Evolutionary conservation across 2,797 vertebrate genomes (phyloP), one percentile per base, ranked within the genome.

Genomic region (Diplodus sargus): DNA sequence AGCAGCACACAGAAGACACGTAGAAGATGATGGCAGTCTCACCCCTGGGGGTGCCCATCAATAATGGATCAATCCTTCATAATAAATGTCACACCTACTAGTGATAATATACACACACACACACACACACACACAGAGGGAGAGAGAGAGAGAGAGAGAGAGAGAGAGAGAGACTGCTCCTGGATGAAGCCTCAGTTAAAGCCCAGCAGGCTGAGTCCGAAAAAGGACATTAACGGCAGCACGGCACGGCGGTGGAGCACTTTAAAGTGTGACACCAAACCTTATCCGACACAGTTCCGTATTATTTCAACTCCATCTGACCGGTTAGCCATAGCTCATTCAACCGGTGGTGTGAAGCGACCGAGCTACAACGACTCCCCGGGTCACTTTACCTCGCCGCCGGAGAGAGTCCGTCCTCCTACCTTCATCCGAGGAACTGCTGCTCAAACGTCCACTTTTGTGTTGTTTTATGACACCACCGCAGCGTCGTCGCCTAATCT

Each of bases 341-440:
- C 80, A 93, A 57, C 83, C 86, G 74, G 84, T 53, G 81, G 70
- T n/a, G 70, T 75, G 58, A 52, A 69, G 69, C 14, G 66, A 85
- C 79, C 57, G 47, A 79, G 54, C 51, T 28, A n/a, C 59, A 56
- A 43, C 54, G 52, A 48, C 58, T 78, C 75, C 61, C 17, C 57
- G 9, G 23, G 56, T 43, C 47, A 52, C 56, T 57, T 58, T 15
- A 60, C 60, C 39, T 15, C 63, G n/a, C 72, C 7, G 65, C 48
- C 76, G 42, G 61, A 25, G 53, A 74, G 28, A 13, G 30, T 5
- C 18, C 4, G 56, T 85, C 65, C 62, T 63, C 94, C 94, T 95
- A 96, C 95, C 95, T 95, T 96, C 94, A 94, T 91, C 85, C 83
- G 91, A 88, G 90, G 93, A 76, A 85, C 78, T 78, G 51, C 22